phyloP scores from a whole-genome alignment of 2,888 invertebrate genomes.

The Resseliella maxima region DNA sequence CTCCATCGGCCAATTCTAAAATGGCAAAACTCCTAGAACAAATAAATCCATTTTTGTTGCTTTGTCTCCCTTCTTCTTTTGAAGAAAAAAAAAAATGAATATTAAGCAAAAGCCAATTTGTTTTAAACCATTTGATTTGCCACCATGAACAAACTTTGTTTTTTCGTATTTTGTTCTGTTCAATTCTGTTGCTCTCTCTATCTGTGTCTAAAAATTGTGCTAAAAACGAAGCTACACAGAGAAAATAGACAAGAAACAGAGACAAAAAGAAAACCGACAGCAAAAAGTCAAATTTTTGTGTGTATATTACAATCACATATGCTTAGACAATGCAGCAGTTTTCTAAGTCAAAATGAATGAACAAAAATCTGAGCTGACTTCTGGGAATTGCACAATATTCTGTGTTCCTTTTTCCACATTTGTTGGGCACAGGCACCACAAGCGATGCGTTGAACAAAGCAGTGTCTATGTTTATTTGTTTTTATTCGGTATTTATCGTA shows the following conservation, averaged over 20 bases:
- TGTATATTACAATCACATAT: conserved; percentile 11
- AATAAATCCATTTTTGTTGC: conserved; percentile 34
- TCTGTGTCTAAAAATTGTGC: background rate
- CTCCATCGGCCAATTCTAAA: background rate
- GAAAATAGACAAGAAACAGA: background rate
- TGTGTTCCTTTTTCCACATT: background rate
- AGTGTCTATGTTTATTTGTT: conserved; percentile 31
- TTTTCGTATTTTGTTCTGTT: background rate
- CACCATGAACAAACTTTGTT: background rate
- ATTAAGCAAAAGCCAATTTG: conserved; percentile 25
- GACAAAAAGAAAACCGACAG: background rate
- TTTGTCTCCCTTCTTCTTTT: background rate
- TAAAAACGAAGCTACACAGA: background rate
- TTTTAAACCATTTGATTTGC: conserved; percentile 30
- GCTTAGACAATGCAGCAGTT: background rate
- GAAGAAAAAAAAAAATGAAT: background rate
- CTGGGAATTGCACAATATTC: conserved; percentile 48
- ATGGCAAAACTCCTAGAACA: conserved; percentile 9
- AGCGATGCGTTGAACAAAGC: background rate
- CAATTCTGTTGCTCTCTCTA: background rate
- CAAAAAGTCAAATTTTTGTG: conserved; percentile 5
- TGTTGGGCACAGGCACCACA: conserved; percentile 1
- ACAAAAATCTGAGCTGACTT: conserved; percentile 14
- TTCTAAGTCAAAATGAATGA: background rate
- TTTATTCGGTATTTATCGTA: background rate